Conservation (phyloP, 37 sponge, comb jelly and placozoan species). For the Halisarca cf. caerulea region DNA sequence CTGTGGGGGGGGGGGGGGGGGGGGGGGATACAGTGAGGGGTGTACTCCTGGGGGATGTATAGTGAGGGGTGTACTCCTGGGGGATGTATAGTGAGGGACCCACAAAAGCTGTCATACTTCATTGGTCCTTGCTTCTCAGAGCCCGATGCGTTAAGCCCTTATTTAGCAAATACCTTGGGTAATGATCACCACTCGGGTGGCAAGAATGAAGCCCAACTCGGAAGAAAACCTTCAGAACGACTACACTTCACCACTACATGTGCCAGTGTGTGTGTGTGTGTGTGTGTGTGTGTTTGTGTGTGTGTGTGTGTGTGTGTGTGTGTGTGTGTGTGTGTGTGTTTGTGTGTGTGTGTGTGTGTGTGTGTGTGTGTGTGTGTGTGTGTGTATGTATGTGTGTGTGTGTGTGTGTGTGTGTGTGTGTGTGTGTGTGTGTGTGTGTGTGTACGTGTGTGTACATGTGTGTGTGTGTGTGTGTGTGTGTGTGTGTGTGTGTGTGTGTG, state of each 20-base stretch:
- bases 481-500: conserved; percentile 21
- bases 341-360: conserved; percentile 27
- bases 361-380: conserved; percentile 35
- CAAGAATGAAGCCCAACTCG: too few relatives aligned
- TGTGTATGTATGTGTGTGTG: conserved; percentile 24
- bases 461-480: conserved; percentile 14
- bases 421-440: conserved; percentile 12
- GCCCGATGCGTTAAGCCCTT: too few relatives aligned
- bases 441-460: conserved; percentile 7
- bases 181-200: too few relatives aligned
- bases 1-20: too few relatives aligned
- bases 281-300: conserved; percentile 41
- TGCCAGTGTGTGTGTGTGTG: conserved; percentile 29
- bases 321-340: conserved; percentile 35
- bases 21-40: too few relatives aligned
- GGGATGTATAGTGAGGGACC: too few relatives aligned
- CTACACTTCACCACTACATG: not conserved
- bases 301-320: conserved; percentile 37
- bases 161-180: too few relatives aligned
- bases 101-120: too few relatives aligned
- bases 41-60: too few relatives aligned
- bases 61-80: too few relatives aligned
- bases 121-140: too few relatives aligned
- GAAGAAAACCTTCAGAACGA: too few relatives aligned
- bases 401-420: conserved; percentile 22